Evolutionary conservation across 2,888 invertebrate genomes (phyloP).

Genomic region (Mimumesa dahlbomi): DNA sequence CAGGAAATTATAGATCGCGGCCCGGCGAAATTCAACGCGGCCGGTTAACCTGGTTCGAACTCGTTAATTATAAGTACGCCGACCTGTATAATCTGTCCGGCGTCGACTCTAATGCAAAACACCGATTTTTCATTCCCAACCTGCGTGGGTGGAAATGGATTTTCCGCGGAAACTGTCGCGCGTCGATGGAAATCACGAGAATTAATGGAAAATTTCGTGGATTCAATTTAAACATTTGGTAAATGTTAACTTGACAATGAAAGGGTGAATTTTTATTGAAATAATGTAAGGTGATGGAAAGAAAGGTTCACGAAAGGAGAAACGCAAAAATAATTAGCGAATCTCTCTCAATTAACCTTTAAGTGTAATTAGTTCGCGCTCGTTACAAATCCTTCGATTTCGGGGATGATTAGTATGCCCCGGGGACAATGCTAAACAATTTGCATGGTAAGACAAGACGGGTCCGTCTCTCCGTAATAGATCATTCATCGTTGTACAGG

Average conservation of each 20-base stretch:
- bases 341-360: too few species aligned
- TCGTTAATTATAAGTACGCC: conserved; percentile 36
- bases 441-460: background rate
- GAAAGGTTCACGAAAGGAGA: too few species aligned
- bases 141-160: too few species aligned
- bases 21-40: conserved; percentile 19
- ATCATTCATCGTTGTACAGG: background rate
- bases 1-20: conserved; percentile 22
- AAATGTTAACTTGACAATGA: too few species aligned
- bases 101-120: background rate
- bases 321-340: too few species aligned
- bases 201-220: too few species aligned
- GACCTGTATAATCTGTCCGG: conserved; percentile 8
- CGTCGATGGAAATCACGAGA: too few species aligned
- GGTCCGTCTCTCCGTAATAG: conserved; percentile 2
- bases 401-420: background rate
- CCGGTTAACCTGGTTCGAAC: conserved; percentile 13
- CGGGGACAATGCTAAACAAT: background rate
- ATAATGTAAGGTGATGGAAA: too few species aligned
- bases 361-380: background rate
- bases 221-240: too few species aligned
- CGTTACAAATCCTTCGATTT: background rate
- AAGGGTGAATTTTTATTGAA: too few species aligned
- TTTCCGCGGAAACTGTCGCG: too few species aligned
- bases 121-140: background rate